Base-by-base conservation (phyloP, 2,113 vertebrate genomes). In the Phocoena phocoena region DNA sequence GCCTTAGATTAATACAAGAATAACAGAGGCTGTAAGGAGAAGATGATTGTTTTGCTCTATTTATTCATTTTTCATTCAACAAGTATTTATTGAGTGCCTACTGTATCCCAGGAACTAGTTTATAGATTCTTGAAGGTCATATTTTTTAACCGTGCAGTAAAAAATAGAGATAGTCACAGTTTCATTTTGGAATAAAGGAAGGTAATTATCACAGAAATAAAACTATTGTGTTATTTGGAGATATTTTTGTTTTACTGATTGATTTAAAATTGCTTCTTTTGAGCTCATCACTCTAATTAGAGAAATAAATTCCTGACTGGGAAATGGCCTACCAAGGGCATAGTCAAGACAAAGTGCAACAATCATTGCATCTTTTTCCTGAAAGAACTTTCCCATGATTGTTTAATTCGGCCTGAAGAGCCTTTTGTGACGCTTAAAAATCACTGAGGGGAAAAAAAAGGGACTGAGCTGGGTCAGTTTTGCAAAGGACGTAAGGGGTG, bases 391-490 rank as follows among this genome's bases (percentile, higher is more conserved):
- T 36, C 74, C 4, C 79, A 76, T 97, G 96, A 98, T 82, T 96
- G 31, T 94, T 94, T 97, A 23, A 47, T 96, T 60, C 73, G 74
- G 53, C 82, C 92, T 91, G 33, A 97, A 96, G 76, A 41, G 67
- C 95, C 73, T 95, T 82, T 93, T 93, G 79, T 95, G 88, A 97
- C 84, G 73, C 31, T 76, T 58, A 88, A 88, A 98, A 96, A 85
- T 96, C 28, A 90, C 44, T 88, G 84, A 95, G 8, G 47, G 44
- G 71, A 12, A n/a, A 20, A 53, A 67, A 80, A 74, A 33, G 25
- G 53, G 83, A 79, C 63, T 79, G 85, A 94, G 38, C 4, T 20
- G 14, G 50, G 28, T 86, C 53, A 82, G 79, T 82, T 50, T 90
- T 92, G 63, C 82, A 94, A 88, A 96, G 87, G 80, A 1, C 0